Evolutionary conservation across 2,113 vertebrate species (phyloP).

Genomic region (Dascyllus trimaculatus): DNA sequence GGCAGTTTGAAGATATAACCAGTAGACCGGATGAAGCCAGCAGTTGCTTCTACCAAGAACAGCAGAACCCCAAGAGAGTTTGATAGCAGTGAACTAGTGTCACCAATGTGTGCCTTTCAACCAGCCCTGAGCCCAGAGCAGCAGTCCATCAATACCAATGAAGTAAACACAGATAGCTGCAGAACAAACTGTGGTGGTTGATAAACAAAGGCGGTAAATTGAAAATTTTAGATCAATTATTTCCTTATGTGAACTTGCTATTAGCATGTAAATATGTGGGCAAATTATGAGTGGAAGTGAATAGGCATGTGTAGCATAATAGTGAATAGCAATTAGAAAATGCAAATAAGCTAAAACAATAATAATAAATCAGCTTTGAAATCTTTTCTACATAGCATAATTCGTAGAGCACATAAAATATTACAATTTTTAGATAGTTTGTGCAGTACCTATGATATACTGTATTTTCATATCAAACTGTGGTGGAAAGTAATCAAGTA

Average conservation of each 20-base stretch:
- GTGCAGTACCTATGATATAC: too few relatives aligned
- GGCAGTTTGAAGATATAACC: constrained; percentile 32
- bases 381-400: too few relatives aligned
- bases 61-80: constrained; percentile 20
- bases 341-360: background rate
- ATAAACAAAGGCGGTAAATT: background rate
- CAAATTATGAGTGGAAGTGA: background rate
- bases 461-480: too few relatives aligned
- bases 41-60: constrained; percentile 34
- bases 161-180: constrained; percentile 8
- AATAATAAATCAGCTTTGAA: background rate
- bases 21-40: constrained; percentile 22
- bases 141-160: constrained; percentile 28
- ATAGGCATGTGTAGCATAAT: background rate
- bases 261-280: background rate
- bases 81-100: constrained; percentile 23
- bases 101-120: constrained; percentile 23
- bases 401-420: too few relatives aligned
- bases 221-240: background rate
- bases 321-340: background rate
- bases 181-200: background rate
- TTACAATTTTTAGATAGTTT: too few relatives aligned
- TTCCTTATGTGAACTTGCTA: background rate
- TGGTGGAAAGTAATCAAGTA: too few relatives aligned
- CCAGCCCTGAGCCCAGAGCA: background rate